Conservation (phyloP, 2,797 vertebrate genomes). For the Micrastur ruficollis region DNA sequence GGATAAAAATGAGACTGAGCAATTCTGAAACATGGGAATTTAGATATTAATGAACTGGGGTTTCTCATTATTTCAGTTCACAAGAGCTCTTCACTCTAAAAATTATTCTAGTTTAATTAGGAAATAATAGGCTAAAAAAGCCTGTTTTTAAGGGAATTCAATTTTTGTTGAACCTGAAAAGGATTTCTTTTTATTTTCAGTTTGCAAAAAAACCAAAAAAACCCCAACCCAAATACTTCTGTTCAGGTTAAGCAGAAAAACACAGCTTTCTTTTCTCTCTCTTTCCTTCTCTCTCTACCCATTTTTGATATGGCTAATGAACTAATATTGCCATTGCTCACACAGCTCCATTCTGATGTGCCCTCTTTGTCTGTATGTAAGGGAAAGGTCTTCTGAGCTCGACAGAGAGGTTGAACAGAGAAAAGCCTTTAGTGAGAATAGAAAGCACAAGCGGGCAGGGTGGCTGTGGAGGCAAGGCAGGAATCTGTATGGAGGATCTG, state of each 20-base stretch:
- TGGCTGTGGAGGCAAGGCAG: not conserved
- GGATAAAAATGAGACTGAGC: not conserved
- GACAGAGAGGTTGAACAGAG: not conserved
- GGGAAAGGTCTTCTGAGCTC: not conserved
- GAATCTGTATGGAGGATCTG: not conserved
- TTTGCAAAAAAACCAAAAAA: not conserved
- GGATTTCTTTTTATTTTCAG: not conserved
- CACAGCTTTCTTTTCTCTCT: not conserved
- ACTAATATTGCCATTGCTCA: not conserved
- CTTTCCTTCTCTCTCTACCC: not conserved
- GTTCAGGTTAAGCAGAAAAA: not conserved
- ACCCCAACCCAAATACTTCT: not conserved
- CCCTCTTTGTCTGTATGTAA: not conserved
- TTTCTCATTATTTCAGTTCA: not conserved
- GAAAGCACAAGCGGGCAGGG: not conserved
- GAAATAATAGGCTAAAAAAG: not conserved
- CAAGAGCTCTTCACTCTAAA: not conserved
- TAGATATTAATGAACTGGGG: not conserved
- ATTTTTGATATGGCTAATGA: not conserved
- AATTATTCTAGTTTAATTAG: not conserved
- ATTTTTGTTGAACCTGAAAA: not conserved
- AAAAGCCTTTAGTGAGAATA: not conserved
- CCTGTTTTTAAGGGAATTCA: not conserved
- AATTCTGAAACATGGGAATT: not conserved
- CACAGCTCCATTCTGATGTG: not conserved